Evolutionary conservation across 2,888 invertebrate genomes (phyloP), one percentile per base, ranked within the genome.

Genomic region (Conistra vaccinii): DNA sequence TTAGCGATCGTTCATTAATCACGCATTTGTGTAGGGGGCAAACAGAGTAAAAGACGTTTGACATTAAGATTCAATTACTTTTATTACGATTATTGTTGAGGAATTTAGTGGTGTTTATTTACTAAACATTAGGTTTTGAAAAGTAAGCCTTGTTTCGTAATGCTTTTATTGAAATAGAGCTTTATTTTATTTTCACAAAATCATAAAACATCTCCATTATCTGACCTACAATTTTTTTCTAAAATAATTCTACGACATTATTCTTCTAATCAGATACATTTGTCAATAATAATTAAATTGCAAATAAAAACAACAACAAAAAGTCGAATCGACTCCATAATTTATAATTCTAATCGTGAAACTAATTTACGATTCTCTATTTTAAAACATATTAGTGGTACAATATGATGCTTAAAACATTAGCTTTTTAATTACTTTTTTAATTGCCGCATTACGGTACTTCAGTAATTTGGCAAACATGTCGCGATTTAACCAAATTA

Each of bases 1-100:
- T 89, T 89, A 90, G 76, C 85, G 74, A 73, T 67, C 70, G 82
- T 82, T 81, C 88, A 88, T 88, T 88, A 84, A 88, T 90, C 87
- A 87, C 71, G 83, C 73, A 67, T 73, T 80, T 58, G 71, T 77
- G 61, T 70, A 61, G 51, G 68, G 61, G 74, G 79, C 78, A 69
- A 79, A 80, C 72, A 69, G 58, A 76, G 60, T 76, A 73, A 69
- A 78, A 74, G 63, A 63, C 62, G 51, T 80, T 76, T 83, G 69
- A 73, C 76, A 68, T 80, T 73, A 66, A 77, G 6, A 69, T 77
- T 80, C 63, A 84, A 80, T 76, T 76, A 77, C 14, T 20, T 26
- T 62, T 61, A 57, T 62, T 61, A 57, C 62, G 51, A 61, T 57
- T 61, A 53, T 45, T 60, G 14, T 69, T 29, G 32, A 69, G 35